Percentiles rank a stretch among this genome's conserved stretches.
phyloP scores from a whole-genome alignment of 2,888 invertebrate genomes.

The Thyatira batis region DNA sequence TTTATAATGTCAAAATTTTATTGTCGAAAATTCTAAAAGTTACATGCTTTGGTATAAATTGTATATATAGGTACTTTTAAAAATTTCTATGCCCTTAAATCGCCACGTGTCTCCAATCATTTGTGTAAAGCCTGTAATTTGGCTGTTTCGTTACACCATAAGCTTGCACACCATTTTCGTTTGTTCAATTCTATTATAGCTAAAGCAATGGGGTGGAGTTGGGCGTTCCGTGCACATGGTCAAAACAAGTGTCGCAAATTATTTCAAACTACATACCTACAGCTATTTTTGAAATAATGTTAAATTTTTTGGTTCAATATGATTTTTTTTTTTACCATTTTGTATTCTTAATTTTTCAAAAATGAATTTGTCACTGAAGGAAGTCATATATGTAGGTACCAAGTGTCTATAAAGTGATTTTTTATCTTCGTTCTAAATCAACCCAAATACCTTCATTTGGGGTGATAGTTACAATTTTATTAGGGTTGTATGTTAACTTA shows the following conservation, averaged over 20 bases:
- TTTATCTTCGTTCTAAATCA: not conserved
- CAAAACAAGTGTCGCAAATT: slow-evolving; percentile 61
- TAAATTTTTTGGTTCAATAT: too few relatives aligned
- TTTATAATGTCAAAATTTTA: too few relatives aligned
- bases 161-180: slow-evolving; percentile 22
- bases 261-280: slow-evolving; percentile 12
- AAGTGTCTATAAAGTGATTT: not conserved
- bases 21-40: too few relatives aligned
- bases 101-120: slow-evolving; percentile 35
- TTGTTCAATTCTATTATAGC: slow-evolving; percentile 18
- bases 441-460: not conserved
- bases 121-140: slow-evolving; percentile 31
- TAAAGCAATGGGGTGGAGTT: slow-evolving; percentile 36
- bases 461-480: not conserved
- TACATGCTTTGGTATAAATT: too few relatives aligned
- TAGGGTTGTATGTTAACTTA: not conserved
- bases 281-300: not conserved
- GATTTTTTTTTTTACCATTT: too few relatives aligned
- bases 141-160: slow-evolving; percentile 3
- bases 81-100: not conserved
- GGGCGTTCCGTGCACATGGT: slow-evolving; percentile 60
- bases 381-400: too few relatives aligned
- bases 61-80: not conserved
- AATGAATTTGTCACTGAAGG: too few relatives aligned
- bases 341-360: too few relatives aligned